phyloP scores from a whole-genome alignment of 2,888 invertebrate genomes.

The Plagodis pulveraria region DNA sequence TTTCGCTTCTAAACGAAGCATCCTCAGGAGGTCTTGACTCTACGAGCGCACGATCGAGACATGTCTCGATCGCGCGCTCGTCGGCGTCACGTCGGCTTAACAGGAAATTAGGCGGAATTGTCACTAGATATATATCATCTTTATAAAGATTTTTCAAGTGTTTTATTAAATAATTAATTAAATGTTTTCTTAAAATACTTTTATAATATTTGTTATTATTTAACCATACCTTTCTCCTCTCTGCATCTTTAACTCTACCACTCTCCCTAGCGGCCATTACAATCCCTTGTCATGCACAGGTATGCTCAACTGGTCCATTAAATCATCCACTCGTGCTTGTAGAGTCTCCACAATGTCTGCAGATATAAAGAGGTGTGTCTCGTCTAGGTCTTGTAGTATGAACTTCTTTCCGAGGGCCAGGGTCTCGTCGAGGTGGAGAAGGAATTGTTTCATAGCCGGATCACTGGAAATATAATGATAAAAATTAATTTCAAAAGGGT shows the following conservation, averaged over 20 bases:
- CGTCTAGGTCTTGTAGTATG: slow-evolving; percentile 98
- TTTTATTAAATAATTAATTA: no score
- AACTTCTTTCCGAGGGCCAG: slow-evolving; percentile 96
- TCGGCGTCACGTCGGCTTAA: no score
- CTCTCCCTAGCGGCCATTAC: slow-evolving; percentile 91
- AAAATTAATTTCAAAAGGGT: no score
- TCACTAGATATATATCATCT: no score
- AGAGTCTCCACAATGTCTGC: slow-evolving; percentile 95
- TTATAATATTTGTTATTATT: no score
- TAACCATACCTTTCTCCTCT: slow-evolving; percentile 87
- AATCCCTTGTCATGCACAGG: slow-evolving; percentile 92
- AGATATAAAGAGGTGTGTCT: slow-evolving; percentile 97
- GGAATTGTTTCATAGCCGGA: slow-evolving; percentile 99
- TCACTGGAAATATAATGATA: slow-evolving; percentile 87
- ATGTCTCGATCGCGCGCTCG: no score
- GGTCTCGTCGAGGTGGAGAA: slow-evolving; percentile 97
- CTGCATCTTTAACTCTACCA: slow-evolving; percentile 92
- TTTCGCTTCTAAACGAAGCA: no score
- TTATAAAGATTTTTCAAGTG: no score
- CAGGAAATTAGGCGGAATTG: no score
- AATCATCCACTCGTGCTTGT: slow-evolving; percentile 95
- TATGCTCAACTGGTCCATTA: slow-evolving; percentile 98
- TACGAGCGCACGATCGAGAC: no score
- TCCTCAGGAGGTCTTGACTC: no score
- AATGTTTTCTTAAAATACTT: no score